A percentile compares a stretch with the other conserved stretches of the same genome.
phyloP scores from a whole-genome alignment of 1,140 invertebrate genomes.

The Trichonephila clavipes region DNA sequence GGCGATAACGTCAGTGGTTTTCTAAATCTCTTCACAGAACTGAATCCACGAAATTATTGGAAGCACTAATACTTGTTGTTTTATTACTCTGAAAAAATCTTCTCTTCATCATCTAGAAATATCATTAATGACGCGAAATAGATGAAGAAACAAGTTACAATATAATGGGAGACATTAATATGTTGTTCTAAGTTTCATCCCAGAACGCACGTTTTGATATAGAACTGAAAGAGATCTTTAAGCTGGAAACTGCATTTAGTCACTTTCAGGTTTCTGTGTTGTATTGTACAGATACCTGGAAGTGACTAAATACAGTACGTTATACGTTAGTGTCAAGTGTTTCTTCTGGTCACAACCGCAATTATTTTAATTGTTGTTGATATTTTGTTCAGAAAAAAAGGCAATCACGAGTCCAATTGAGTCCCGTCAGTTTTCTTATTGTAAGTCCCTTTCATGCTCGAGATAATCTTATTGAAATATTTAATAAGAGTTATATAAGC shows the following conservation, averaged over 20 bases:
- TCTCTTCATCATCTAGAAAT: slow-evolving; percentile 10
- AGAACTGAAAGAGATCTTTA: not conserved
- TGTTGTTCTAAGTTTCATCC: not conserved
- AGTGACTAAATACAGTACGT: too few species aligned
- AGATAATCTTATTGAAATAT: too few species aligned
- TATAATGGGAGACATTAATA: not conserved
- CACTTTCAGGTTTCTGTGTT: not conserved
- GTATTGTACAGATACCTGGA: too few species aligned
- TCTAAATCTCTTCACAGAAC: slow-evolving; percentile 31
- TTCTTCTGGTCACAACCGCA: not conserved
- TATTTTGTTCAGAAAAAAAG: too few species aligned
- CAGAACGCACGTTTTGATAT: not conserved
- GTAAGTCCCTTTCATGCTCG: too few species aligned
- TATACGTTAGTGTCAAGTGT: not conserved
- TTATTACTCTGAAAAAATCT: slow-evolving; percentile 34
- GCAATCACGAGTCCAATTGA: too few species aligned
- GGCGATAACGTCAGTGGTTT: slow-evolving; percentile 50
- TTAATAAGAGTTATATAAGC: too few species aligned
- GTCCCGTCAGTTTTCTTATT: too few species aligned
- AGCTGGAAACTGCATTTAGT: not conserved
- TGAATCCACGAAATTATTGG: not conserved
- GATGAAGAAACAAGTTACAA: slow-evolving; percentile 12
- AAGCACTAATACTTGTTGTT: slow-evolving; percentile 38
- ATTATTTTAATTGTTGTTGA: not conserved
- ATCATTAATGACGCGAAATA: slow-evolving; percentile 26